Evolutionary conservation across 92 coral and sea anemone species (phyloP).

Genomic region (Palythoa grandis): DNA sequence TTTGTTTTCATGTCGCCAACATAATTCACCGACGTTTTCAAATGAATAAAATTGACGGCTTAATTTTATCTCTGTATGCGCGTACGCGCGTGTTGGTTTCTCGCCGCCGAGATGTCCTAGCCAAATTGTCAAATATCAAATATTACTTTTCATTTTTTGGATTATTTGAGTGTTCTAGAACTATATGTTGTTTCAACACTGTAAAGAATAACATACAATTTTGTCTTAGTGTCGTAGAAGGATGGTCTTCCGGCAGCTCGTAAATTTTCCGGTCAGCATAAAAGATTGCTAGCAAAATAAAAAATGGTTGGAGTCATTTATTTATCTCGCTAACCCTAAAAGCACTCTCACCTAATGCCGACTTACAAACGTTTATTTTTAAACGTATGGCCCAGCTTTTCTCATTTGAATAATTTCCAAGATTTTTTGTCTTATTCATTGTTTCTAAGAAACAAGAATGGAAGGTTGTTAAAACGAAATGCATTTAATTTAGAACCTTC

Average conservation of each 20-base stretch:
- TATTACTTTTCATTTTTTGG: background rate
- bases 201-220: too few species aligned
- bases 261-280: too few species aligned
- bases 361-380: background rate
- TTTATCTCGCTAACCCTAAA: background rate
- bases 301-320: background rate
- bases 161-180: background rate
- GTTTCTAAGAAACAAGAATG: constrained; percentile 3
- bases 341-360: background rate
- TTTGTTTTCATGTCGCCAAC: too few species aligned
- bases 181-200: background rate
- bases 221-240: too few species aligned
- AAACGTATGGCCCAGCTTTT: background rate
- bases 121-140: too few species aligned
- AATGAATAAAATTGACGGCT: too few species aligned
- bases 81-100: too few species aligned
- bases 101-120: background rate
- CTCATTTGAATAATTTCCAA: background rate
- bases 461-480: background rate
- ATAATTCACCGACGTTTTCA: too few species aligned
- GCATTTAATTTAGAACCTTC: background rate
- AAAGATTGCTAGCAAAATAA: background rate
- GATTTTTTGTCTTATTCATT: background rate
- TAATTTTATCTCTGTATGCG: too few species aligned
- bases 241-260: too few species aligned